Base-by-base conservation (phyloP, 2,888 invertebrate genomes). In the Orchestes rusci region DNA sequence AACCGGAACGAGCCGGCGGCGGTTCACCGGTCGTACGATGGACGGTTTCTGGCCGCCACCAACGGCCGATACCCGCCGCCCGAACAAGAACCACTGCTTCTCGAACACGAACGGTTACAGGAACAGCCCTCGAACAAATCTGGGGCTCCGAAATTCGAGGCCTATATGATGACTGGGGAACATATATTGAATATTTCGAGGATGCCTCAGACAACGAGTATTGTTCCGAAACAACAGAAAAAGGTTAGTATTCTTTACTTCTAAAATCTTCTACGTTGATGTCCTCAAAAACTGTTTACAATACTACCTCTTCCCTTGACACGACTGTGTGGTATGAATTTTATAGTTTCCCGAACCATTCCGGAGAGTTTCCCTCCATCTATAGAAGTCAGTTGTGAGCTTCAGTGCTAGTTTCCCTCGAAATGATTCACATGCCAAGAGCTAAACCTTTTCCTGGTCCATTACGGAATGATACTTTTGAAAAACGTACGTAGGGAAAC, bases 161-260 rank as follows among this genome's bases (percentile, higher is more conserved):
- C 92, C 44, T 95, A 90, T 75, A 89, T 94, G 83, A 95, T 95
- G 95, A 95, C 95, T 19, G 95, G 95, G 33, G 94, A 95, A 70
- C 80, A 93, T 63, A 94, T 95, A 67, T 78, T 95, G 58, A 93
- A 93, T 71, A 79, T 94, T 56, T 91, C 92, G 49, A 74, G 87
- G 57, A 86, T 85, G 46, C 84, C 85, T 54, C 82, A 81, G 61
- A 76, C 75, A 56, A 73, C 74, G 52, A 74, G 73, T 55, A 69
- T 81, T 46, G 66, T 80, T 43, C 76, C 79, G 40, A 75, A 75
- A 59, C 74, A 75, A 63, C 62, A 62, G 46, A 75, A 74, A 59
- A 77, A 76, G 64, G 74, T 76, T 45, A 71, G 46, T 45, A 16
- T 13, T 12, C 13, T 31, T 13, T 30, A 10, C 27, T 23, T 23